phyloP scores from a whole-genome alignment of 2,888 invertebrate genomes.

The Netelia fuscicornis region DNA sequence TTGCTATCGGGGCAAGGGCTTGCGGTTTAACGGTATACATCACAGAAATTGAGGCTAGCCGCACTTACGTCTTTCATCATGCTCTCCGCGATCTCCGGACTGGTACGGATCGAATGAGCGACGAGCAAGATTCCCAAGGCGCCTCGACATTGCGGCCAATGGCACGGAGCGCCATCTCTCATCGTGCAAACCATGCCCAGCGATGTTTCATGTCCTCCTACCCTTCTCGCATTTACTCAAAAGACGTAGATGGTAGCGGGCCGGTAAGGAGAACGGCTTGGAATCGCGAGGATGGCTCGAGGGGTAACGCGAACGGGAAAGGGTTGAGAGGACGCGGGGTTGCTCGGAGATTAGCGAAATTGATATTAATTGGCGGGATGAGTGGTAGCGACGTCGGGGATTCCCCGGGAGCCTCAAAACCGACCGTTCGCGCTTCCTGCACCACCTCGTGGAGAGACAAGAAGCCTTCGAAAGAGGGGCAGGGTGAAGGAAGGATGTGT shows the following conservation, averaged over 20 bases:
- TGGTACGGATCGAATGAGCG: slow-evolving; percentile 4
- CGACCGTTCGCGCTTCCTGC: slow-evolving; percentile 12
- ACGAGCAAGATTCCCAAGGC: slow-evolving; percentile 25
- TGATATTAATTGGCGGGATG: slow-evolving; percentile 69
- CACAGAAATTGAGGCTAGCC: slow-evolving; percentile 41
- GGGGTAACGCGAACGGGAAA: neutral
- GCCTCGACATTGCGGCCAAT: neutral
- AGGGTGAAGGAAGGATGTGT: neutral
- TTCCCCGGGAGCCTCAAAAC: slow-evolving; percentile 35
- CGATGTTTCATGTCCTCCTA: slow-evolving; percentile 6
- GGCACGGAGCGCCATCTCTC: slow-evolving; percentile 26
- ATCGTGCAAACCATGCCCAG: slow-evolving; percentile 20
- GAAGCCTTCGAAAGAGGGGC: slow-evolving; percentile 22
- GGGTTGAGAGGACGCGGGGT: slow-evolving; percentile 15
- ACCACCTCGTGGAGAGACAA: slow-evolving; percentile 6
- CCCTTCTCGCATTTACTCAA: slow-evolving; percentile 32
- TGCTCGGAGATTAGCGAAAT: slow-evolving; percentile 62
- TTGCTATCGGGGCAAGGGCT: neutral
- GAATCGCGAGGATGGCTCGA: slow-evolving; percentile 29
- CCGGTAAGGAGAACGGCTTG: neutral
- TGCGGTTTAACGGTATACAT: neutral
- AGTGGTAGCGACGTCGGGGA: slow-evolving; percentile 53
- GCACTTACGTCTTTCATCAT: slow-evolving; percentile 38
- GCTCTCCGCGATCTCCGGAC: slow-evolving; percentile 14
- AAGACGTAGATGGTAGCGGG: slow-evolving; percentile 1